A percentile compares a stretch with the other conserved stretches of the same genome.
These are phyloP conservation scores for Silurus aristotelis DNA, from an alignment of 2,797 vertebrate species.

Conservation along the genomic window DNA sequence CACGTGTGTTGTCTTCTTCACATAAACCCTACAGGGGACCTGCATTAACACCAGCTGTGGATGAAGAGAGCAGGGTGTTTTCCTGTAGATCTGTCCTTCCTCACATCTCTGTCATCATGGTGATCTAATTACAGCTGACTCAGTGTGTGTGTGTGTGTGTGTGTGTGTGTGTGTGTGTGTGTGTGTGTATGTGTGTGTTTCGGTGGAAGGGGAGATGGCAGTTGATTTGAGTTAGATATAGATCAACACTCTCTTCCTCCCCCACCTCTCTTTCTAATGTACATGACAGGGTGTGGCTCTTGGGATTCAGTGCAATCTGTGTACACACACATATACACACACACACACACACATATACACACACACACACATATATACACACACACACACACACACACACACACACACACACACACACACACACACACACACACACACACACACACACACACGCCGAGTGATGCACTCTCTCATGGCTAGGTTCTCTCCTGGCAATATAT, in stretches of 20 bases:
- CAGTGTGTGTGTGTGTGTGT: not conserved
- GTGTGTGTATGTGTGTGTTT: no score
- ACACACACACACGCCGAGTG: no score
- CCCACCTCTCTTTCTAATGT: conserved; percentile 9
- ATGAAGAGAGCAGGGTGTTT: not conserved
- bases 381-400: not conserved
- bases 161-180: conserved; percentile 15
- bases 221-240: not conserved
- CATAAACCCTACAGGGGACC: not conserved
- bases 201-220: not conserved
- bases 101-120: not conserved
- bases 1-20: not conserved
- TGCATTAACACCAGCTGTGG: not conserved
- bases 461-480: not conserved
- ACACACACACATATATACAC: conserved; percentile 1
- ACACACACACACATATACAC: not conserved
- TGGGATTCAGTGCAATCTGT: not conserved
- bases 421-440: conserved; percentile 13
- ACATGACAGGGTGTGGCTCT: not conserved
- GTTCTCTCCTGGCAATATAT: not conserved
- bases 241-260: conserved; percentile 8
- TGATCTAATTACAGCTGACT: conserved; percentile 14
- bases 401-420: not conserved
- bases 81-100: not conserved
- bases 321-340: conserved; percentile 7